A percentile compares a stretch with the other conserved stretches of the same genome.
phyloP scores from a whole-genome alignment of 2,888 invertebrate species.

The Apamea monoglypha region DNA sequence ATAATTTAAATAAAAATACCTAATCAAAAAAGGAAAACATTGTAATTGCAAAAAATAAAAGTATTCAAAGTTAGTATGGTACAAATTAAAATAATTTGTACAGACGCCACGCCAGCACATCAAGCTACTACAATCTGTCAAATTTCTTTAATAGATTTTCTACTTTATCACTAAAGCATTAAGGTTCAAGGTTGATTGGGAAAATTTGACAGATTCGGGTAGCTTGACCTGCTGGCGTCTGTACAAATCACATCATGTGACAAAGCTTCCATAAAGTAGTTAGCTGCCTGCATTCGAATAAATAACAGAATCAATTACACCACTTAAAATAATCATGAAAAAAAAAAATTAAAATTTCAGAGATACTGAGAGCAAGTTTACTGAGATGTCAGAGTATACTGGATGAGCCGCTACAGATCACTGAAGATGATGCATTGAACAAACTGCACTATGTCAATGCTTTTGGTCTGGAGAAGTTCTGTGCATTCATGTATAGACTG shows the following conservation, averaged over 20 bases:
- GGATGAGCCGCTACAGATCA: conserved; percentile 65
- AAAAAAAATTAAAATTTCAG: conserved; percentile 74
- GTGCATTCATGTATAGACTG: conserved; percentile 79
- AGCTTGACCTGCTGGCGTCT: no score
- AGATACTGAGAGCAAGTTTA: conserved; percentile 81
- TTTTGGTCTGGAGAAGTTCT: conserved; percentile 83
- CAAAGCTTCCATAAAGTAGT: background rate
- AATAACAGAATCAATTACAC: background rate
- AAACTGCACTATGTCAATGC: conserved; percentile 84
- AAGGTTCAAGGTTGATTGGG: no score
- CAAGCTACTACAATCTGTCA: no score
- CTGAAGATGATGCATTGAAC: conserved; percentile 77
- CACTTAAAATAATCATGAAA: background rate
- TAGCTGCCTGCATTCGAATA: background rate
- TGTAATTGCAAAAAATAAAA: no score
- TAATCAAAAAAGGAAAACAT: no score
- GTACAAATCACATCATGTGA: background rate
- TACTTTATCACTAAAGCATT: no score
- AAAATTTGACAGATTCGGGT: no score
- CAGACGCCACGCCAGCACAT: no score
- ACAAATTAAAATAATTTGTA: no score
- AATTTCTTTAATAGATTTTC: no score
- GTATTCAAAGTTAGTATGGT: no score
- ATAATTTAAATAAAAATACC: no score
- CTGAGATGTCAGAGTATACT: conserved; percentile 78